A percentile compares a stretch with the other conserved stretches of the same genome.
Conservation (phyloP, 2,888 invertebrate genomes). For the Hydrotaea diabolus region DNA sequence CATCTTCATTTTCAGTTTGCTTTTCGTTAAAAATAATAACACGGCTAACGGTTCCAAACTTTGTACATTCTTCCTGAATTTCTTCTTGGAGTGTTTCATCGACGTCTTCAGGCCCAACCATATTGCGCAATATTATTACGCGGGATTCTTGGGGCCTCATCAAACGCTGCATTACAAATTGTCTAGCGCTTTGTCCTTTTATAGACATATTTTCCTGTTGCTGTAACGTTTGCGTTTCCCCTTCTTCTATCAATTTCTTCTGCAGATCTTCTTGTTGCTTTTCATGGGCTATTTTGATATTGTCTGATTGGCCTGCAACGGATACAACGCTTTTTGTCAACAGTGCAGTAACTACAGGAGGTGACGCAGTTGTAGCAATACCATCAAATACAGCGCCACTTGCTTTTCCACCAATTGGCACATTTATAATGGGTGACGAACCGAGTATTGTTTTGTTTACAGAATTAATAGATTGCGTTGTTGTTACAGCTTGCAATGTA, state of each 20-base stretch:
- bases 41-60: conserved; percentile 93
- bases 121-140: conserved; percentile 94
- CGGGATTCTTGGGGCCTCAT: conserved; percentile 89
- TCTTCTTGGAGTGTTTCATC: conserved; percentile 97
- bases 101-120: conserved; percentile 96
- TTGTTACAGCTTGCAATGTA: conserved; percentile 63
- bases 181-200: conserved; percentile 91
- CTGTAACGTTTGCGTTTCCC: conserved; percentile 89
- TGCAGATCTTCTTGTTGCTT: conserved; percentile 90
- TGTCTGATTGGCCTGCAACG: conserved; percentile 78
- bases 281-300: conserved; percentile 85
- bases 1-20: conserved; percentile 93
- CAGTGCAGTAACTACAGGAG: conserved; percentile 65
- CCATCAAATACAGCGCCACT: conserved; percentile 9
- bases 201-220: conserved; percentile 90
- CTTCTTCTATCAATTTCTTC: conserved; percentile 90
- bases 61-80: conserved; percentile 96
- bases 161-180: conserved; percentile 93
- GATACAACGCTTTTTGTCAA: conserved; percentile 45
- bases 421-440: conserved; percentile 47
- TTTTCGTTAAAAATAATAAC: conserved; percentile 98
- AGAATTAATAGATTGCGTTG: conserved; percentile 51
- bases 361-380: conserved; percentile 57
- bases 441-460: conserved; percentile 58
- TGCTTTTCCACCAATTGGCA: conserved; percentile 51